These are phyloP conservation scores for Drosophila stalkeri DNA, from an alignment of 2,888 invertebrate genomes.

Conservation along the genomic window DNA sequence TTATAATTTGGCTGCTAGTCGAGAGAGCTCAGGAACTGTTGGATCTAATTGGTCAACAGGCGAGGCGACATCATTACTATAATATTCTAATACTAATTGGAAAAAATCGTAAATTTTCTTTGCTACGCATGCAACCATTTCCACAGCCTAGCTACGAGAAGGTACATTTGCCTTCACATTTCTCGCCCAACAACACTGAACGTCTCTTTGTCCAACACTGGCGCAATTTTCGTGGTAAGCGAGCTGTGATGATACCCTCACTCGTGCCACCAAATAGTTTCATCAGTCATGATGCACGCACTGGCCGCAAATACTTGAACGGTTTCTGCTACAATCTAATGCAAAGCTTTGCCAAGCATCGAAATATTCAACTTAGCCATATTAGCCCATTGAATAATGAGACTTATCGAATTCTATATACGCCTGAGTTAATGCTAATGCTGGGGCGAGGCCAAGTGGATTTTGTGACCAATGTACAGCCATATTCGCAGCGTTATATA, in stretches of 20 bases:
- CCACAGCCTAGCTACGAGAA: constrained; percentile 32
- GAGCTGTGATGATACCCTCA: constrained; percentile 8
- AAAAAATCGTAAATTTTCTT: accelerated
- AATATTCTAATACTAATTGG: constrained; percentile 38
- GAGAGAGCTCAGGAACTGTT: not conserved
- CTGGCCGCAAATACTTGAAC: constrained; percentile 6
- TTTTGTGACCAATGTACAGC: constrained; percentile 14
- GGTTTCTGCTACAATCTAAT: constrained; percentile 24
- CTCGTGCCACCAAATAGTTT: constrained; percentile 31
- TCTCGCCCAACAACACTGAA: accelerated
- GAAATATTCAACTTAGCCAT: constrained; percentile 37
- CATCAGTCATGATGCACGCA: constrained; percentile 9
- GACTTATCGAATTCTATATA: accelerated
- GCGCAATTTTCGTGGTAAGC: constrained; percentile 46
- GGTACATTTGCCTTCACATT: no score
- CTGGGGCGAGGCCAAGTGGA: constrained; percentile 23
- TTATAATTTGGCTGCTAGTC: constrained; percentile 43
- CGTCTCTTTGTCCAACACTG: constrained; percentile 33
- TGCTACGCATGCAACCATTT: constrained; percentile 50
- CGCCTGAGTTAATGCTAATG: not conserved
- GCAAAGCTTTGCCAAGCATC: constrained; percentile 4
- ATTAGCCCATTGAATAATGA: not conserved
- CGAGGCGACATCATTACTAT: constrained; percentile 22
- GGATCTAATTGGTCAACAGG: not conserved
- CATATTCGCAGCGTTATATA: not conserved